Conservation (phyloP, 2,113 vertebrate genomes). For the Hucho hucho region DNA sequence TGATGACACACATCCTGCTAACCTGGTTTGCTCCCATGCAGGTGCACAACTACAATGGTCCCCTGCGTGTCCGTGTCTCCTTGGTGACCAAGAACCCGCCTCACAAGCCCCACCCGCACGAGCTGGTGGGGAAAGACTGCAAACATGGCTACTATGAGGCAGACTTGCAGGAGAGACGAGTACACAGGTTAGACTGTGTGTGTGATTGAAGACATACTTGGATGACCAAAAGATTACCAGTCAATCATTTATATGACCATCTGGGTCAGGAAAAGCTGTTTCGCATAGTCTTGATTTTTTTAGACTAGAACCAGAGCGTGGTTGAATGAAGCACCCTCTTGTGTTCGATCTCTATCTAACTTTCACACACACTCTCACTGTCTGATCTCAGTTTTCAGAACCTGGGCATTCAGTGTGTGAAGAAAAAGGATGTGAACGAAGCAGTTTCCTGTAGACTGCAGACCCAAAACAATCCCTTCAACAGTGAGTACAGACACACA, state of each 20-base stretch:
- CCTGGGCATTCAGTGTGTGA: constrained; percentile 91
- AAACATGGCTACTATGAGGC: constrained; percentile 90
- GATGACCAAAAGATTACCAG: not conserved
- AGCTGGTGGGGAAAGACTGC: constrained; percentile 91
- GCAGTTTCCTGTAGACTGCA: constrained; percentile 84
- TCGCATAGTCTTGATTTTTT: too few relatives aligned
- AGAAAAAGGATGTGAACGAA: constrained; percentile 89
- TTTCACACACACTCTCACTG: not conserved
- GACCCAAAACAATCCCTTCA: constrained; percentile 89
- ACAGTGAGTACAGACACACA: constrained; percentile 70
- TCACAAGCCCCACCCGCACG: constrained; percentile 88
- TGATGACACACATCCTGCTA: too few relatives aligned
- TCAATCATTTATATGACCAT: constrained; percentile 23
- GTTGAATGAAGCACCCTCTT: too few relatives aligned
- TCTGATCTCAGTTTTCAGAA: constrained; percentile 84
- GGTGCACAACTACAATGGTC: constrained; percentile 86
- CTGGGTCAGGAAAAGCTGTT: not conserved
- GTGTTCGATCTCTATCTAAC: not conserved
- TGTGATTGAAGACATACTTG: not conserved
- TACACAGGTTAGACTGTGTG: constrained; percentile 79
- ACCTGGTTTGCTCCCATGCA: constrained; percentile 36
- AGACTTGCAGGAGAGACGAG: constrained; percentile 82
- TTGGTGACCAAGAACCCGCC: constrained; percentile 86
- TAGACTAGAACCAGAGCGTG: not conserved
- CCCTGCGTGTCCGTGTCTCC: constrained; percentile 85